Conservation (phyloP, 2,113 vertebrate species). For the Dendrocopos noguchii region DNA sequence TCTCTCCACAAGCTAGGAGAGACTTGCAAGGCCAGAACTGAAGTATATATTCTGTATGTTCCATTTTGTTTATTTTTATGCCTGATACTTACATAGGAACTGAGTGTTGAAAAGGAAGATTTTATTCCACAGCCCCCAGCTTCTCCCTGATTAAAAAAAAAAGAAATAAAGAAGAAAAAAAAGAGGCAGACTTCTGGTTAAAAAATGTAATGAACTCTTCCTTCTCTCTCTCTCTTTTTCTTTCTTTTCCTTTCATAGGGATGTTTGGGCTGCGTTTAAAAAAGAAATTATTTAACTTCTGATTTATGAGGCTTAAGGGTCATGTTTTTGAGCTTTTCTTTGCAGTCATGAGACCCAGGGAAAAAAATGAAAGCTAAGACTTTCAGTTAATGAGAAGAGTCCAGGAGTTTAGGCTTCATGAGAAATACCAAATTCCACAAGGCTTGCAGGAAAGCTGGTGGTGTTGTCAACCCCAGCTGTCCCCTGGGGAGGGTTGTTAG, state of each 20-base stretch:
- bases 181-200: background rate
- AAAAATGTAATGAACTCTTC: background rate
- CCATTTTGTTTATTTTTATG: background rate
- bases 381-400: slow-evolving; percentile 33
- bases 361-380: slow-evolving; percentile 53
- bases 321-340: slow-evolving; percentile 42
- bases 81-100: background rate
- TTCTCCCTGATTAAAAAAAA: background rate
- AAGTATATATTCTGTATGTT: background rate
- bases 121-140: background rate
- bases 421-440: slow-evolving; percentile 39
- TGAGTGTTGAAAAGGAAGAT: background rate
- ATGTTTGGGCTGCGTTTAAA: slow-evolving; percentile 43
- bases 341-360: slow-evolving; percentile 20
- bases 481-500: background rate
- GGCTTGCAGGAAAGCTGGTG: slow-evolving; percentile 26
- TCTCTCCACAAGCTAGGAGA: background rate
- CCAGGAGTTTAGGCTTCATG: slow-evolving; percentile 1
- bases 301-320: slow-evolving; percentile 57
- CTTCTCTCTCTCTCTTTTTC: background rate
- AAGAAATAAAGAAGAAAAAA: background rate
- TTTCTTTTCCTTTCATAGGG: background rate
- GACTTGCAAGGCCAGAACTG: slow-evolving; percentile 9
- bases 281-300: slow-evolving; percentile 49
- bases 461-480: background rate